A percentile compares a stretch with the other conserved stretches of the same genome.
These are phyloP conservation scores for Anarsia innoxiella DNA, from an alignment of 2,888 invertebrate genomes.

Conservation along the genomic window DNA sequence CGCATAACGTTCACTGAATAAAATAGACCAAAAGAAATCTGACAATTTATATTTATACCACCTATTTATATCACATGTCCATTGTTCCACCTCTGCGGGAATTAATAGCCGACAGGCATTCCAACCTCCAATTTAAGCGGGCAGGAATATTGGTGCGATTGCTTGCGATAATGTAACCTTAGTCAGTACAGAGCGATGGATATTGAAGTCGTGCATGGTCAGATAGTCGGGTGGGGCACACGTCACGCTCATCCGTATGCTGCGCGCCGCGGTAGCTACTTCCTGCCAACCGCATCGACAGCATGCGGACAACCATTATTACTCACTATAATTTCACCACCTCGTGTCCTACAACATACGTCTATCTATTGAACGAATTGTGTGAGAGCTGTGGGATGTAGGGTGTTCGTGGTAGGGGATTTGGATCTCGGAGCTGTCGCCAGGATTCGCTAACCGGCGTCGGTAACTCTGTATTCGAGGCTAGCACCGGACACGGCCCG, in stretches of 20 bases:
- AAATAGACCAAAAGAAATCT: slow-evolving; percentile 64
- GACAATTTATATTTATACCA: slow-evolving; percentile 60
- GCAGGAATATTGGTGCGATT: not conserved
- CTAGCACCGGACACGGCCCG: slow-evolving; percentile 62
- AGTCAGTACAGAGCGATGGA: slow-evolving; percentile 36
- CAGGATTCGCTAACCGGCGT: slow-evolving; percentile 49
- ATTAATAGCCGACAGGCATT: slow-evolving; percentile 58
- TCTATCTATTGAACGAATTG: too few relatives aligned
- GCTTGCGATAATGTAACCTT: too few relatives aligned
- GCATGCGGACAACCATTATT: slow-evolving; percentile 31
- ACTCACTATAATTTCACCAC: slow-evolving; percentile 32
- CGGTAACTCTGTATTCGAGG: slow-evolving; percentile 61
- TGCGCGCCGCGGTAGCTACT: slow-evolving; percentile 53
- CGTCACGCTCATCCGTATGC: slow-evolving; percentile 67
- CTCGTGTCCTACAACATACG: too few relatives aligned
- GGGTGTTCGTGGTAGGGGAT: not conserved
- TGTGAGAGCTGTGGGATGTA: slow-evolving; percentile 22
- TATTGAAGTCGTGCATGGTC: slow-evolving; percentile 29
- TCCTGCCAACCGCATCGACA: slow-evolving; percentile 51
- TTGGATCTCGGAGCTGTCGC: slow-evolving; percentile 20
- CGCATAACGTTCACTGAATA: slow-evolving; percentile 58
- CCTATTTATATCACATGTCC: slow-evolving; percentile 67
- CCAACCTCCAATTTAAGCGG: slow-evolving; percentile 34
- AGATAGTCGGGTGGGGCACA: slow-evolving; percentile 40
- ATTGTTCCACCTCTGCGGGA: slow-evolving; percentile 59